Base-by-base conservation (phyloP, 2,113 vertebrate genomes). In the Argyrosomus japonicus region DNA sequence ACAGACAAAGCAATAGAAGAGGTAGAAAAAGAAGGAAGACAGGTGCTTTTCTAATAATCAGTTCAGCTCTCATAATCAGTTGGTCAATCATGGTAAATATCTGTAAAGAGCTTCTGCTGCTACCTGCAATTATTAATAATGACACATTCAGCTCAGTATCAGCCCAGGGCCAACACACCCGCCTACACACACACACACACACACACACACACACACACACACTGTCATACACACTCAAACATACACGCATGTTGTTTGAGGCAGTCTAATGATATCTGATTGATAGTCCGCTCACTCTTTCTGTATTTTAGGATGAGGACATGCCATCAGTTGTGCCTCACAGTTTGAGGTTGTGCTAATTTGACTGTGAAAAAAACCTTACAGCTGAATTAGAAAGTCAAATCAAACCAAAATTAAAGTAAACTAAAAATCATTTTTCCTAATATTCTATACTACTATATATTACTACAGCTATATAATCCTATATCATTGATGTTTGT, bases 61-160 rank as follows among this genome's bases (percentile, higher is more conserved):
- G 36, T 15, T 54, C 15, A 32, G 29, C 62, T 68, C 88, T 88
- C 62, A 72, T 88, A 88, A 89, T 89, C 81, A 90, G 81, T 82
- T 64, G 71, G 73, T 83, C 84, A 82, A 67, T 93, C 78, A 81
- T 17, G 27, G 69, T 87, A 87, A 92, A 92, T 87, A 75, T 86
- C 75, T 77, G 40, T 80, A 68, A 82, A 86, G 78, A 81, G 84
- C 75, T 65, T 89, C 77, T 76, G 75, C 72, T 75, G 83, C 75
- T 90, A 84, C 87, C 82, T 76, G 74, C 85, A 92, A 90, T 93
- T 90, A 91, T 81, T 61, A 48, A 78, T 92, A 90, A 93, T 87
- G 84, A 89, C 82, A 80, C 82, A 89, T 92, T 89, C 81, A 87
- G 75, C 82, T 82, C 64, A 47, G 77, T 68, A 68, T 88, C 67